Evolutionary conservation across 2,888 invertebrate genomes (phyloP).

Genomic region (Smittia sp.): DNA sequence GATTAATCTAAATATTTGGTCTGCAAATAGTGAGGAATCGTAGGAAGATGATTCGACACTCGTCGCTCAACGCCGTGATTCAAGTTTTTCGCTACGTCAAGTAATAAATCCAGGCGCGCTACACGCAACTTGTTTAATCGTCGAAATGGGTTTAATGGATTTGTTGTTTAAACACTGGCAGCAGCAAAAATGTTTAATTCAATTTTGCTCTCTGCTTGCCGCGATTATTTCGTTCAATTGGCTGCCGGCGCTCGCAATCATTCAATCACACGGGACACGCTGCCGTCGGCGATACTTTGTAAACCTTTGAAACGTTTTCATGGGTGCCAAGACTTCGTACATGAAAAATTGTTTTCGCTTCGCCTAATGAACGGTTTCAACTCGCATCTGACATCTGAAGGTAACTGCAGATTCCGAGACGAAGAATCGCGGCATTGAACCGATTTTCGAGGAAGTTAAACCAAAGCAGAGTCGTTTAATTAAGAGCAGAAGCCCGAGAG

Average conservation of each 20-base stretch:
- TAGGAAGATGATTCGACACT: neutral
- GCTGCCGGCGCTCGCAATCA: slow-evolving; percentile 9
- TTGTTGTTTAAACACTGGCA: slow-evolving; percentile 4
- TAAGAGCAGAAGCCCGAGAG: neutral
- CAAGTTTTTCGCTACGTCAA: neutral
- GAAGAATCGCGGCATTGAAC: neutral
- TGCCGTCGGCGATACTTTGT: neutral
- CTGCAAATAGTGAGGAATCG: neutral
- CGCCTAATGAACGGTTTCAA: neutral
- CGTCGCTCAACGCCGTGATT: neutral
- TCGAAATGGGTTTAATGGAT: neutral
- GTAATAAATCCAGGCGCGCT: neutral
- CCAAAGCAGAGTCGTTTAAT: neutral
- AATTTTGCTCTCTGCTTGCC: neutral
- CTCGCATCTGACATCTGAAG: neutral
- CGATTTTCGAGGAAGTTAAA: neutral
- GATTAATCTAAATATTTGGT: slow-evolving; percentile 21
- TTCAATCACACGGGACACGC: neutral
- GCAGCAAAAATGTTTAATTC: slow-evolving; percentile 6
- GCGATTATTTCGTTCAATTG: neutral
- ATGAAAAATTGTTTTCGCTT: neutral
- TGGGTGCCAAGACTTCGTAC: neutral
- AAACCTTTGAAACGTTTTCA: neutral
- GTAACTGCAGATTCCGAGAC: neutral
- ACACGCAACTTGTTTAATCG: slow-evolving; percentile 10